Evolutionary conservation across 2,888 invertebrate genomes (phyloP), one percentile per base, ranked within the genome.

Genomic region (Drosophila borborema): DNA sequence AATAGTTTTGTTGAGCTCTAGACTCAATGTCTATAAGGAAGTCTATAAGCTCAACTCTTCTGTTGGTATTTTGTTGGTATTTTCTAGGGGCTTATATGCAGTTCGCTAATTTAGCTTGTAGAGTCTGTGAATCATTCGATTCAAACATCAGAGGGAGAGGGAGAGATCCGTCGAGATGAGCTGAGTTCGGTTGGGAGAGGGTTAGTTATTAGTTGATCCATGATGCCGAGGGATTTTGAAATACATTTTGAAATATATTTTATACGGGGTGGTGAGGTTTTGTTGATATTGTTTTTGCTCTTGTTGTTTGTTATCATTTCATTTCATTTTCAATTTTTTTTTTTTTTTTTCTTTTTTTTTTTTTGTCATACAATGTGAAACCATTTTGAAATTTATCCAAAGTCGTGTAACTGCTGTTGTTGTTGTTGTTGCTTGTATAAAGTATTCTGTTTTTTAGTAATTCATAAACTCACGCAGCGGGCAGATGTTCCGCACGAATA

Each of bases 351-450:
- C n/a, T 43, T 80, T 51, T 51, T 18, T 68, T 41, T 73, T 77
- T 41, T 45, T 80, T 86, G 72, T 77, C 62, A 70, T 71, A 51
- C 77, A 64, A 54, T 69, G 36, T 48, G 80, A 53, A 69, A 54
- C 80, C 83, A 84, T 84, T 84, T 84, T 84, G 89, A 86, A 86
- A 86, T 73, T 73, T 74, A 78, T 72, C 62, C 31, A 56, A 28
- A 38, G 45, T 54, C 67, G 60, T 66, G 51, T 61, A 68, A 20
- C 38, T 72, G 51, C 53, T 75, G 58, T 62, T 46, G 40, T 51
- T 38, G 40, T 66, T 62, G 64, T 70, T 72, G 55, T 53, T 75
- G 54, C 49, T 48, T 49, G 20, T 75, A 53, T 55, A 45, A 64
- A 38, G 65, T 51, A 51, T 51, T 51, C 49, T 34, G 31, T 40